phyloP scores from a whole-genome alignment of 2,113 vertebrate species.

The Eulemur macaco region DNA sequence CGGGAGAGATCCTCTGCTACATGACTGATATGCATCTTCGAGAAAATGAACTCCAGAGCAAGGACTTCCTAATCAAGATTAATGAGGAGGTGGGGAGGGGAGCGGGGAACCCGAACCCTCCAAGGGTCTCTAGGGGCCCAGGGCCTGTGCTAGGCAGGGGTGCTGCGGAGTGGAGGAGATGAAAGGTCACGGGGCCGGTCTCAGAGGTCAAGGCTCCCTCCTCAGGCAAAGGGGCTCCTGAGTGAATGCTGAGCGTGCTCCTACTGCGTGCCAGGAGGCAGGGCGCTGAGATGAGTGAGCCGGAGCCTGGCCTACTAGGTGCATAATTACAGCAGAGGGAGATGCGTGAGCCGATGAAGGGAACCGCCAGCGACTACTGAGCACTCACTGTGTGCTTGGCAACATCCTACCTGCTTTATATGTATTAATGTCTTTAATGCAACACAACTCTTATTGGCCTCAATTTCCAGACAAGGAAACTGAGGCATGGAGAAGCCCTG shows the following conservation, averaged over 20 bases:
- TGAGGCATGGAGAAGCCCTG: not conserved
- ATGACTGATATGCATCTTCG: conserved; percentile 76
- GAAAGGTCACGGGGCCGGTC: too few relatives aligned
- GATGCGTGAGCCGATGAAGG: not conserved
- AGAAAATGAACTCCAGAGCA: conserved; percentile 76
- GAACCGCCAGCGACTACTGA: not conserved
- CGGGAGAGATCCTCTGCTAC: conserved; percentile 63
- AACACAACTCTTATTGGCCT: too few relatives aligned
- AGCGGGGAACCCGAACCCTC: not conserved
- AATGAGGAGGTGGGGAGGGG: conserved; percentile 42
- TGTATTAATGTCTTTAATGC: not conserved
- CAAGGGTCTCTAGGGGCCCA: accelerated
- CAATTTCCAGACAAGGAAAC: not conserved
- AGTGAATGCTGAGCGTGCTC: not conserved
- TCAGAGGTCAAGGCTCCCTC: not conserved
- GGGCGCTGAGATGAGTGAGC: accelerated
- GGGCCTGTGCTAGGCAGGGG: accelerated
- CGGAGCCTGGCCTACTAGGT: not conserved
- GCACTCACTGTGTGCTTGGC: not conserved
- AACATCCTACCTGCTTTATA: not conserved
- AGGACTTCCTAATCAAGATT: conserved; percentile 79
- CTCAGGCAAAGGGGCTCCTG: not conserved
- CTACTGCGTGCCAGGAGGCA: not conserved
- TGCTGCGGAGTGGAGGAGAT: not conserved
- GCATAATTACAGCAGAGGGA: not conserved